Conservation (phyloP, 2,888 invertebrate genomes). For the Brassicogethes aeneus region DNA sequence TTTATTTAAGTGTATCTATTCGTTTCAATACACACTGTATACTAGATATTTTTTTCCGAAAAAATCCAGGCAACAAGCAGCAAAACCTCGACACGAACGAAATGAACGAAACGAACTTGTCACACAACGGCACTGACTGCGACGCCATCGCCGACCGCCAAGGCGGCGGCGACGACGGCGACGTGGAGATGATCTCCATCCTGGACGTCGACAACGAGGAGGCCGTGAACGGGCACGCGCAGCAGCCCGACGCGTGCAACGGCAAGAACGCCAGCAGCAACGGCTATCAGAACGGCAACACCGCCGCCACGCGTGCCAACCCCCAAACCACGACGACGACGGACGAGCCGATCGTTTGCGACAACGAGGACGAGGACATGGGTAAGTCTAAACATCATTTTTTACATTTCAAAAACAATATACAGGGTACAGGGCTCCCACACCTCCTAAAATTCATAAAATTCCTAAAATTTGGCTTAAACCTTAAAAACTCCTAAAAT, state of each 20-base stretch:
- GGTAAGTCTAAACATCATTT: slow-evolving; percentile 58
- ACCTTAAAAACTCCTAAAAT: too few relatives aligned
- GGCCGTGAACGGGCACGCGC: slow-evolving; percentile 34
- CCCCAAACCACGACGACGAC: too few relatives aligned
- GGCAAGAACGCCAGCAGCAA: slow-evolving; percentile 34
- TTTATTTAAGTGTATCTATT: not conserved
- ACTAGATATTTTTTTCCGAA: too few relatives aligned
- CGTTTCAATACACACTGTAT: too few relatives aligned
- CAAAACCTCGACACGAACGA: slow-evolving; percentile 42
- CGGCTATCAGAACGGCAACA: slow-evolving; percentile 54
- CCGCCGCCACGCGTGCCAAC: slow-evolving; percentile 29
- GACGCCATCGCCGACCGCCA: slow-evolving; percentile 31
- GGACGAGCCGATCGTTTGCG: slow-evolving; percentile 39
- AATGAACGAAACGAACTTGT: slow-evolving; percentile 44
- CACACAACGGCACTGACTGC: slow-evolving; percentile 40
- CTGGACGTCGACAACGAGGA: slow-evolving; percentile 41
- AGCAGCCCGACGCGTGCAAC: slow-evolving; percentile 21
- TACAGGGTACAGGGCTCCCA: too few relatives aligned
- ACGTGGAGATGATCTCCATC: slow-evolving; percentile 46
- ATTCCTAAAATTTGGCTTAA: too few relatives aligned
- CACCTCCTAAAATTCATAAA: too few relatives aligned
- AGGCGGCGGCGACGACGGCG: slow-evolving; percentile 44
- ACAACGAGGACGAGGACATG: slow-evolving; percentile 63
- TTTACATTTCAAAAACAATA: slow-evolving; percentile 14
- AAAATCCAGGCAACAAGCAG: too few relatives aligned